Evolutionary conservation across 1,140 invertebrate species (phyloP).

Genomic region (Hyles euphorbiae): DNA sequence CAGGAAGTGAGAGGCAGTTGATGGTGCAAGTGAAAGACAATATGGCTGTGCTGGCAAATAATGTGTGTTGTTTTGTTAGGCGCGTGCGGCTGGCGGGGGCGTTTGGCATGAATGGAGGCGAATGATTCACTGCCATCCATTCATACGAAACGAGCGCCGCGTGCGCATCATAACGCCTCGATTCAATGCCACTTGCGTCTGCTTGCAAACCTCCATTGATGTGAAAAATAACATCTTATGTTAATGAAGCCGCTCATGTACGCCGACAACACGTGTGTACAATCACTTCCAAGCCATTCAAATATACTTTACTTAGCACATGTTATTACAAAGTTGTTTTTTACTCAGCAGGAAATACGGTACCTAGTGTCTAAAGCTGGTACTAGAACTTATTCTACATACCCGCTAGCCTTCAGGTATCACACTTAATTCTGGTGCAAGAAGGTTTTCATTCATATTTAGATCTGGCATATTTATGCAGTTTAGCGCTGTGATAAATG

Average conservation of each 20-base stretch:
- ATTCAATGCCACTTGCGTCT: constrained; percentile 25
- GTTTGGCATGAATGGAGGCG: constrained; percentile 52
- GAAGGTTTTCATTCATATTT: no score
- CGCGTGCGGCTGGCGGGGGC: constrained; percentile 57
- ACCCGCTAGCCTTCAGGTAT: neutral
- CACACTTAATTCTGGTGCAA: no score
- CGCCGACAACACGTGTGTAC: no score
- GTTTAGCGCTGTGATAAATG: no score
- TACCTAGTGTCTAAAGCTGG: neutral
- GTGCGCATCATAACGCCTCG: constrained; percentile 34
- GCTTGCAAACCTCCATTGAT: constrained; percentile 8
- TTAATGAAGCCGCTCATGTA: no score
- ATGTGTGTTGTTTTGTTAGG: constrained; percentile 44
- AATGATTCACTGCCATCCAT: constrained; percentile 63
- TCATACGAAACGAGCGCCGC: constrained; percentile 43
- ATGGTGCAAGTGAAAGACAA: constrained; percentile 57
- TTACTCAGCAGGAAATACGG: no score
- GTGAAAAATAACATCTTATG: no score
- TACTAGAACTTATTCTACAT: neutral
- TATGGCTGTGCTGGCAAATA: constrained; percentile 55
- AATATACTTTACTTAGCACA: no score
- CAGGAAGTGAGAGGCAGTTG: constrained; percentile 62
- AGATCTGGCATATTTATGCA: no score
- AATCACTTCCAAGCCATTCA: no score
- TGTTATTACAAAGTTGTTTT: no score